These are phyloP conservation scores for Uloborus plumipes DNA, from an alignment of 2,888 invertebrate genomes.

Conservation along the genomic window DNA sequence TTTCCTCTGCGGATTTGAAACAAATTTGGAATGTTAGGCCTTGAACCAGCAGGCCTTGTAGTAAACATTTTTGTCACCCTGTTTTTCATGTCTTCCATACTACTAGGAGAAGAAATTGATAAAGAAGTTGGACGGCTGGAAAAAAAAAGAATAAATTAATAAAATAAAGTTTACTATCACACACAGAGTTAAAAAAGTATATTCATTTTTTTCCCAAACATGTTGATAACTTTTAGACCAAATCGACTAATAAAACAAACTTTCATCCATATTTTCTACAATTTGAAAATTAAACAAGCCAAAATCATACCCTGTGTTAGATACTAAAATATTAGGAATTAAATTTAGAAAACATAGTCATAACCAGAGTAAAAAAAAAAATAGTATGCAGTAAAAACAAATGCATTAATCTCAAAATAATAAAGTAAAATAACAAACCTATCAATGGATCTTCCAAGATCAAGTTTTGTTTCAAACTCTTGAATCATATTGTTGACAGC, in stretches of 20 bases:
- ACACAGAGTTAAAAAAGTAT: too few relatives aligned
- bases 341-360: too few relatives aligned
- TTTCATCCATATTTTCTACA: too few relatives aligned
- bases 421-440: slow-evolving; percentile 42
- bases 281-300: too few relatives aligned
- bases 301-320: too few relatives aligned
- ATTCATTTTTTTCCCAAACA: too few relatives aligned
- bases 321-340: too few relatives aligned
- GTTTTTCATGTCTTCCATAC: slow-evolving; percentile 76
- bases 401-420: too few relatives aligned
- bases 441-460: slow-evolving; percentile 60
- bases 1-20: slow-evolving; percentile 56
- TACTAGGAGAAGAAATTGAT: slow-evolving; percentile 50
- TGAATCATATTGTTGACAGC: slow-evolving; percentile 71
- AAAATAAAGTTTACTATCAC: not conserved
- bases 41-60: slow-evolving; percentile 35
- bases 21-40: slow-evolving; percentile 65
- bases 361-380: too few relatives aligned
- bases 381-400: too few relatives aligned
- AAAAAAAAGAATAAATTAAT: slow-evolving; percentile 13
- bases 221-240: too few relatives aligned
- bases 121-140: slow-evolving; percentile 46
- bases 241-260: too few relatives aligned
- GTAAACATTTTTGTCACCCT: slow-evolving; percentile 77
- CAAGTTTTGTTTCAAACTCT: slow-evolving; percentile 68